phyloP scores from a whole-genome alignment of 1,140 invertebrate genomes.

The Tetramorium parvispinum region DNA sequence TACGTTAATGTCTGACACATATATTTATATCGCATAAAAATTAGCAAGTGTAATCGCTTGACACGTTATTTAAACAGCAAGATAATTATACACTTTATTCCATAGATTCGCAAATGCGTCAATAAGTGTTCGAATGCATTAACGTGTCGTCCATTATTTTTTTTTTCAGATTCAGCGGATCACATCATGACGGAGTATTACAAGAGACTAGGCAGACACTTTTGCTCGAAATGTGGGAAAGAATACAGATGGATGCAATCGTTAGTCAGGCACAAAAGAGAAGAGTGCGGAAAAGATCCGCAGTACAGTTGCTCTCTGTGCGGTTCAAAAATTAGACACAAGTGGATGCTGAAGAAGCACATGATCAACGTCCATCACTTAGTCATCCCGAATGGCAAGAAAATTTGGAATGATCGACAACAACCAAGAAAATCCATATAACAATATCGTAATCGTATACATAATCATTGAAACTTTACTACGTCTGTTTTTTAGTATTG shows the following conservation, averaged over 20 bases:
- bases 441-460: not conserved
- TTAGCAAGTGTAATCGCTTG: not conserved
- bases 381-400: slow-evolving; percentile 59
- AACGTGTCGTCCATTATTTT: slow-evolving; percentile 63
- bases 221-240: slow-evolving; percentile 84
- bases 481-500: not conserved
- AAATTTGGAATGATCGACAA: slow-evolving; percentile 2
- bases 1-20: not conserved
- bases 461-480: slow-evolving; percentile 5
- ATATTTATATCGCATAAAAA: not conserved
- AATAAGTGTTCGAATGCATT: slow-evolving; percentile 39
- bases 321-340: slow-evolving; percentile 80
- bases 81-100: slow-evolving; percentile 5
- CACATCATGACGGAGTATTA: slow-evolving; percentile 72
- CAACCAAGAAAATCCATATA: not conserved
- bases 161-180: slow-evolving; percentile 71
- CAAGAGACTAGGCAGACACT: slow-evolving; percentile 79
- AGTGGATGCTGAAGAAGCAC: slow-evolving; percentile 83
- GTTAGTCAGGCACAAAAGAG: slow-evolving; percentile 84
- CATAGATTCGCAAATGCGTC: not conserved
- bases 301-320: slow-evolving; percentile 82
- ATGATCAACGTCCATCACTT: slow-evolving; percentile 78
- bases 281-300: slow-evolving; percentile 85
- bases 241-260: slow-evolving; percentile 86
- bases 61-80: not conserved